Evolutionary conservation across 2,888 invertebrate genomes (phyloP), one percentile per base, ranked within the genome.

Genomic region (Opisthograptis luteolata): DNA sequence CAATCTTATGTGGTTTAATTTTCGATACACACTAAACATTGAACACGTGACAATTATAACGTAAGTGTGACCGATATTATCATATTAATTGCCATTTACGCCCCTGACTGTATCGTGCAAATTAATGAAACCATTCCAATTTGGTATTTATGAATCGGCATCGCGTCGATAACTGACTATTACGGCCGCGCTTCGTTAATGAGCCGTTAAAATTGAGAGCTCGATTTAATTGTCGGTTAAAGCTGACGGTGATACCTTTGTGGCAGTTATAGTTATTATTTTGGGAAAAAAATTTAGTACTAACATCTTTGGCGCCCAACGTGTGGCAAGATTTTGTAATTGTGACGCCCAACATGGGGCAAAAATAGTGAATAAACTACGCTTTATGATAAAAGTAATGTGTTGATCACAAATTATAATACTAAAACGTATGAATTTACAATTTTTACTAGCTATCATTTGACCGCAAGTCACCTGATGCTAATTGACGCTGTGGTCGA

Each of bases 41-140:
- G 3, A 9, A 1, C 4, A 27, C 12, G 12, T 7, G 12, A 13
- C 10, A 13, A 12, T 28, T 13, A 6, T 27, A n/a, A n/a, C n/a
- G 17, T 14, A 5, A 4, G 4, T 24, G 14, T 20, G 13, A 8
- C 19, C 14, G 20, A 49, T 39, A 49, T 37, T 37, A 42, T 43
- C 49, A 49, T 32, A 49, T 43, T 32, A 42, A 49, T 49, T 32
- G 43, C 49, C 20, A 39, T 32, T 37, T 48, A 32, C 49, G 49
- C 15, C 24, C 9, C 28, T 17, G 24, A n/a, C 36, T 36, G 25
- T 31, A 34, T 39, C 43, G 27, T 37, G 27, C 39, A 43, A 62
- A 59, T 62, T 58, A 64, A 64, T 57, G 59, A 60, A 55, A 60
- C 64, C 59, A 55, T 60, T 56, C 43, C 57, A 56, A 59, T 55